These are phyloP conservation scores for Saccostrea glomerata DNA, from an alignment of 1,140 invertebrate species.

Conservation along the genomic window DNA sequence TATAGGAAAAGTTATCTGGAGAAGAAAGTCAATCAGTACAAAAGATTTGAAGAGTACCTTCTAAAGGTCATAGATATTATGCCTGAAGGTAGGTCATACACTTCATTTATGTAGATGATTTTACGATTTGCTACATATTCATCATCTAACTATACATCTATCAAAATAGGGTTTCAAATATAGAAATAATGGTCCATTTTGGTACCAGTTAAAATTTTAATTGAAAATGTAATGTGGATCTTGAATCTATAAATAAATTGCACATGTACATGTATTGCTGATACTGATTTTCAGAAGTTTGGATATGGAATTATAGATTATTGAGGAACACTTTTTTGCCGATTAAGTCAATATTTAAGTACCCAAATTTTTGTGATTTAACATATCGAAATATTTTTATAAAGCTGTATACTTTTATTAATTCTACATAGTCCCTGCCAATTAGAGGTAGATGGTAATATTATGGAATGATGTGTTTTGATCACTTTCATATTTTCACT, in stretches of 20 bases:
- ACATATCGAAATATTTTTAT: background rate
- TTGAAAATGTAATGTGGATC: background rate
- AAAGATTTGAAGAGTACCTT: conserved; percentile 76
- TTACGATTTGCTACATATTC: background rate
- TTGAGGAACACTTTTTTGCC: background rate
- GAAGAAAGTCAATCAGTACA: conserved; percentile 72
- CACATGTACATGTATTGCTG: too few relatives aligned
- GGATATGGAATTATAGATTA: too few relatives aligned
- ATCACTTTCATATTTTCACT: conserved; percentile 22
- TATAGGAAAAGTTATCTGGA: conserved; percentile 70
- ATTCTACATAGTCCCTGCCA: background rate
- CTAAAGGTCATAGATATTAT: conserved; percentile 75
- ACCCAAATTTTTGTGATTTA: background rate
- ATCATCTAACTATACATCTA: background rate
- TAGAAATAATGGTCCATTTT: background rate
- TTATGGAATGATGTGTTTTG: background rate
- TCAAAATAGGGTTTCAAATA: background rate
- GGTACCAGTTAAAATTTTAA: too few relatives aligned
- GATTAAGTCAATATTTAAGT: background rate
- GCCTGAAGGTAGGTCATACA: conserved; percentile 73
- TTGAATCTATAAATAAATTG: background rate
- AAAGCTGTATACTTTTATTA: background rate
- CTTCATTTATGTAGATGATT: background rate
- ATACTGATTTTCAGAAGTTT: too few relatives aligned
- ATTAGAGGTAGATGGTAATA: background rate